A percentile compares a stretch with the other conserved stretches of the same genome.
These are phyloP conservation scores for Lepetodrilus schrolli DNA, from an alignment of 2,888 invertebrate species.

Conservation along the genomic window DNA sequence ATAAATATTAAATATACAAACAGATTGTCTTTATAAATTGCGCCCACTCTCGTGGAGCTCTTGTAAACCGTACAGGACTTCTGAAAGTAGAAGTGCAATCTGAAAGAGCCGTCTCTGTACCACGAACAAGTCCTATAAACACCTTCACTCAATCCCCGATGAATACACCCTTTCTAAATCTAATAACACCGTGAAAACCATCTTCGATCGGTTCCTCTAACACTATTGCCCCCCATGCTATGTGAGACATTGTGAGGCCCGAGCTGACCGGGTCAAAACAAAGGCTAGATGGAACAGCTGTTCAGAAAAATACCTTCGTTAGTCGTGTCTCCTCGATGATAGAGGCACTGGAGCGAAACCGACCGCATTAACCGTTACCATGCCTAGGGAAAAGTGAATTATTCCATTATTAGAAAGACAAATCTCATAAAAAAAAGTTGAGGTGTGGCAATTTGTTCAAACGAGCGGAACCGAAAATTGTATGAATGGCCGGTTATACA, in stretches of 20 bases:
- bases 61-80: not conserved
- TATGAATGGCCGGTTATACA: too few species aligned
- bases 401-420: not conserved
- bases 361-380: constrained; percentile 1
- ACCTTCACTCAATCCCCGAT: not conserved
- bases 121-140: not conserved
- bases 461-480: too few species aligned
- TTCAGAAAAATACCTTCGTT: constrained; percentile 20
- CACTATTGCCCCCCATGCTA: constrained; percentile 9
- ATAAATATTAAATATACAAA: constrained; percentile 6
- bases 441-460: too few species aligned
- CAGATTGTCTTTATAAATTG: not conserved
- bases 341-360: not conserved
- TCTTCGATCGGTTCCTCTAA: constrained; percentile 1
- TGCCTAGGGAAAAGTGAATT: constrained; percentile 5
- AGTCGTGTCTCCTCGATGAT: not conserved
- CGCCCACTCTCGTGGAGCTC: not conserved
- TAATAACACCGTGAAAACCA: constrained; percentile 18
- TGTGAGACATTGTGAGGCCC: not conserved
- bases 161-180: constrained; percentile 22
- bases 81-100: not conserved
- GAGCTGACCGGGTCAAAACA: constrained; percentile 21
- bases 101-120: not conserved
- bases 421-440: not conserved
- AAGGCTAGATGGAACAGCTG: not conserved